Conservation (phyloP, 23 tunicate genomes). For the Ascidia mentula region DNA sequence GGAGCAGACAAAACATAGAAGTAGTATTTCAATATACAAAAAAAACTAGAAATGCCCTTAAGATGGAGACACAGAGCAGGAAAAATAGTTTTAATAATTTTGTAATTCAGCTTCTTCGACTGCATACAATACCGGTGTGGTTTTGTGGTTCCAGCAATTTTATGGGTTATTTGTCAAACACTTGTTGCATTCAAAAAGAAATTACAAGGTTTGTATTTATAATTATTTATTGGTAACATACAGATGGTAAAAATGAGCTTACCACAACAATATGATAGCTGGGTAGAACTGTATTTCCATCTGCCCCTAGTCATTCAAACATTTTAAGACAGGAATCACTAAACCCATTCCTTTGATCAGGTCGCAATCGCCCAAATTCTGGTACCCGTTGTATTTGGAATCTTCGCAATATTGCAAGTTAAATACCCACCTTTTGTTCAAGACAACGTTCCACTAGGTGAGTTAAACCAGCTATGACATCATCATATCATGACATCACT, state of each 20-base stretch:
- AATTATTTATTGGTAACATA: background rate
- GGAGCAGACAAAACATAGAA: no score
- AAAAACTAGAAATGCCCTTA: no score
- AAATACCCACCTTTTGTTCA: slow-evolving; percentile 70
- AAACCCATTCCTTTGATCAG: slow-evolving; percentile 11
- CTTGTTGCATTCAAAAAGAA: slow-evolving; percentile 74
- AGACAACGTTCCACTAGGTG: slow-evolving; percentile 58
- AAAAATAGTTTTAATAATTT: no score
- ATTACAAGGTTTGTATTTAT: slow-evolving; percentile 48
- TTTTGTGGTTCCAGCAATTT: slow-evolving; percentile 83
- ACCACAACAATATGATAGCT: no score
- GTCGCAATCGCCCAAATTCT: slow-evolving; percentile 72
- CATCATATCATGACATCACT: background rate
- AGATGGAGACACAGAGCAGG: no score
- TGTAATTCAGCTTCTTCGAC: no score
- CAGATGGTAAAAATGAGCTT: no score
- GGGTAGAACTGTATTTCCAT: no score
- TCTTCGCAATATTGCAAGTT: slow-evolving; percentile 68
- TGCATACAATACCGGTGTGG: slow-evolving; percentile 42
- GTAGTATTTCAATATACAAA: no score
- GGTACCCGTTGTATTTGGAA: slow-evolving; percentile 78
- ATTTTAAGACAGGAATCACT: background rate
- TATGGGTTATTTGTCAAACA: slow-evolving; percentile 68
- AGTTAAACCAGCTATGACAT: no score
- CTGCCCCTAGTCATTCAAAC: background rate